These are phyloP conservation scores for Arothron firmamentum DNA, from an alignment of 2,113 vertebrate species.

Conservation along the genomic window DNA sequence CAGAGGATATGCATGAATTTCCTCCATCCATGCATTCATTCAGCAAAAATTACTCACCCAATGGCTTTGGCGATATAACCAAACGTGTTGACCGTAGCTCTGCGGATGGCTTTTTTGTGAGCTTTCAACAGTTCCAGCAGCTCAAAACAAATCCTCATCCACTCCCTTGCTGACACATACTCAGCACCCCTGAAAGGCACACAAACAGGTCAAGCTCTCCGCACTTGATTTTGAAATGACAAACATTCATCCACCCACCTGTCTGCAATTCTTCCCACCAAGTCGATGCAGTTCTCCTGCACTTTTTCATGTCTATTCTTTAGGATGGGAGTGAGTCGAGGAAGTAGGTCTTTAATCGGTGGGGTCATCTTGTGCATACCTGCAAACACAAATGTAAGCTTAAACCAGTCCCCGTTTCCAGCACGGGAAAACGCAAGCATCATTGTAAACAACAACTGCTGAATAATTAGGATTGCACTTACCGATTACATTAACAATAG, in stretches of 20 bases:
- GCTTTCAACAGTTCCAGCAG: conserved; percentile 95
- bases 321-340: conserved; percentile 93
- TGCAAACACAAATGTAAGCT: conserved; percentile 38
- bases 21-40: too few species aligned
- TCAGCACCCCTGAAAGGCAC: conserved; percentile 86
- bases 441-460: neutral
- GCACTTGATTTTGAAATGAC: neutral
- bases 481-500: conserved; percentile 99
- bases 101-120: conserved; percentile 96
- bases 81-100: conserved; percentile 99
- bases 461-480: conserved; percentile 33
- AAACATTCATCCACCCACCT: conserved; percentile 71
- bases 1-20: neutral
- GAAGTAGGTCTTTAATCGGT: conserved; percentile 96
- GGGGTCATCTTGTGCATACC: conserved; percentile 99
- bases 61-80: conserved; percentile 99
- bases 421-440: neutral
- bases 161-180: conserved; percentile 96
- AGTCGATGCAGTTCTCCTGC: conserved; percentile 98
- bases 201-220: neutral
- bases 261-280: conserved; percentile 97
- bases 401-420: neutral
- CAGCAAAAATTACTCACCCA: conserved; percentile 76
- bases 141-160: conserved; percentile 99
- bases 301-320: conserved; percentile 99